Base-by-base conservation (phyloP, 2,888 invertebrate genomes). In the Dorcus parallelipipedus region DNA sequence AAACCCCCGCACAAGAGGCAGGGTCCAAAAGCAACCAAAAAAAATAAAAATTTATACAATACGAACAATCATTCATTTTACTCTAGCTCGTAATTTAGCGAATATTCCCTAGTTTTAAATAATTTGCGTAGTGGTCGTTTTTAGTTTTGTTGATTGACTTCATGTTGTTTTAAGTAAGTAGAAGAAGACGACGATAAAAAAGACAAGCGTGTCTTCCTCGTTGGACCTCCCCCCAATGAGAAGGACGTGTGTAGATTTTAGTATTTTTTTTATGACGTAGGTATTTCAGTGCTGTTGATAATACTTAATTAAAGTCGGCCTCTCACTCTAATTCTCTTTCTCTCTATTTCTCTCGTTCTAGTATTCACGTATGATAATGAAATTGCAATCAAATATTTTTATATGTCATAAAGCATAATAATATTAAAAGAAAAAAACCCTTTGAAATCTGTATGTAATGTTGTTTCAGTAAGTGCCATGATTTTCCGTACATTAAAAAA, bases 331-430 rank as follows among this genome's bases (percentile, higher is more conserved):
- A 4, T 33, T 33, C 26, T 6, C 26, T 33, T 33, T 33, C 26
- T 33, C 26, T 33, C 26, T 26, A 2, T 26, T 4, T 33, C 26
- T 33, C 26, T 33, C 26, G 5, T 6, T 33, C 6, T 47, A 56
- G 45, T 38, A 48, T 47, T 26, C 52, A 47, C 57, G 40, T 33
- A 17, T 49, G 40, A 50, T 63, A 66, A 67, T 66, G 62, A 67
- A 64, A 49, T 54, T 58, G 59, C 67, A 70, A 67, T 64, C 60
- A 65, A 68, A 63, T 73, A 72, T 72, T 72, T 73, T 72, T 73
- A 69, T 73, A 71, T 65, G 40, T 20, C 43, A 45, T 52, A 49
- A 50, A 43, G 39, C 3, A 49, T 42, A 33, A 49, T 42, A 33
- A 56, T 51, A 56, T 39, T 41, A 54, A 54, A 55, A 56, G 56